Evolutionary conservation across 37 sponge, comb jelly and placozoan species (phyloP), one percentile per base, ranked within the genome.

Genomic region (Beroe ovata): DNA sequence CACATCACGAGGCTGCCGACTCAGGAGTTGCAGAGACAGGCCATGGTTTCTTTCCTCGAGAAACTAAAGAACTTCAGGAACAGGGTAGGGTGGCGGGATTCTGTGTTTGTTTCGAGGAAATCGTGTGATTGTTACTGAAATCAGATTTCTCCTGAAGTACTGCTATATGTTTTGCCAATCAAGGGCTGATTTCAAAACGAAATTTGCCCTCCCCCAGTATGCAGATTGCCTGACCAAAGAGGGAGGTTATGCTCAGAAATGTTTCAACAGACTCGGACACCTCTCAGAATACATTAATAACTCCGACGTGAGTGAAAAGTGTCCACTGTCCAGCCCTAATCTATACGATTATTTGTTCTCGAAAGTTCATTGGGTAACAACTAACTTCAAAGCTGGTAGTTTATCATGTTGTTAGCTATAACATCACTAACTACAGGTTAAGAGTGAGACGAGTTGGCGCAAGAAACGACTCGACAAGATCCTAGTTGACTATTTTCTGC

Each of bases 401-500:
- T 18, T 58, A 11, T 58, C 59, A 58, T 58, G 18, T 58, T 19
- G 18, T 18, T 58, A 11, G 18, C 59, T 19, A 18, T 58, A 11
- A 58, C 59, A 58, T 18, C 18, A 58, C 59, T 58, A 18, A n/a
- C 54, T 47, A 6, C 54, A 47, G 54, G 54, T 47, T 6, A 47
- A 47, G 54, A 16, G 54, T 47, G 54, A 47, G 11, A 11, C 54
- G 6, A 47, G 8, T 47, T 47, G 54, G 54, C 54, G 54, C 8
- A 47, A 47, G 54, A 60, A 88, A 33, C 89, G 92, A 16, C 61
- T 92, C 20, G 93, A 96, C 62, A 69, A 96, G 30, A 92, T 96
- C 71, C 64, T 99, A 30, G 93, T 96, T 21, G 99, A 99, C 42
- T 95, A 99, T 63, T 91, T 96, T 89, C 90, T 99, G 21, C 42